Evolutionary conservation across 2,113 vertebrate genomes (phyloP), one percentile per base, ranked within the genome.

Genomic region (Aythya baeri): DNA sequence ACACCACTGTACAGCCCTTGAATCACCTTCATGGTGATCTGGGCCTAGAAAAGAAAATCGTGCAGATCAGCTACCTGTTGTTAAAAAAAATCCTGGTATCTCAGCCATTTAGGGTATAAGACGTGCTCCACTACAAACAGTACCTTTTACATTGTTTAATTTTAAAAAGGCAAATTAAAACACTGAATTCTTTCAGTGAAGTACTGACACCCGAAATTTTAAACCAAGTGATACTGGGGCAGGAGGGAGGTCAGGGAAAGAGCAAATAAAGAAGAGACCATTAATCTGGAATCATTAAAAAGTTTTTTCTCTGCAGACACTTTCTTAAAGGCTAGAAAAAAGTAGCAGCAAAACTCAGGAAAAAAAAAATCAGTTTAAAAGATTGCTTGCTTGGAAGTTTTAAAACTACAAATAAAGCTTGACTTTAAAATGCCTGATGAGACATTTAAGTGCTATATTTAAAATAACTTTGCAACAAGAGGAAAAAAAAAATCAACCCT

Each of bases 1-100:
- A 99, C 99, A 0, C 99, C 99, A 6, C 98, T 99, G 96, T 99
- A 99, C 17, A 99, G 98, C 65, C 99, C 99, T 94, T 99, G 99
- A 68, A 99, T 99, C 95, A 99, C 99, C 88, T 99, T 99, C 99
- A 99, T 99, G n/a, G 99, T 99, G 92, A 99, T 99, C 97, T 99
- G 99, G 38, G 99, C 97, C 99, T 99, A 91, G 18, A 83, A 44
- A 65, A 54, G 11, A 88, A 76, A 89, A 72, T 1, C 25, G 21
- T 25, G 34, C 70, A 58, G 36, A 59, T 89, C 43, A 97, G 34
- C 11, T 54, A 29, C 62, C 77, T 36, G 41, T 38, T 59, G 41
- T 26, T 46, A 66, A 38, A 85, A 27, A 55, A n/a, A 5, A 61
- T 9, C 18, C 58, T 31, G 9, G 11, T 13, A 8, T 7, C 46